Base-by-base conservation (phyloP, 2,797 vertebrate genomes). In the Allochrocebus solatus region DNA sequence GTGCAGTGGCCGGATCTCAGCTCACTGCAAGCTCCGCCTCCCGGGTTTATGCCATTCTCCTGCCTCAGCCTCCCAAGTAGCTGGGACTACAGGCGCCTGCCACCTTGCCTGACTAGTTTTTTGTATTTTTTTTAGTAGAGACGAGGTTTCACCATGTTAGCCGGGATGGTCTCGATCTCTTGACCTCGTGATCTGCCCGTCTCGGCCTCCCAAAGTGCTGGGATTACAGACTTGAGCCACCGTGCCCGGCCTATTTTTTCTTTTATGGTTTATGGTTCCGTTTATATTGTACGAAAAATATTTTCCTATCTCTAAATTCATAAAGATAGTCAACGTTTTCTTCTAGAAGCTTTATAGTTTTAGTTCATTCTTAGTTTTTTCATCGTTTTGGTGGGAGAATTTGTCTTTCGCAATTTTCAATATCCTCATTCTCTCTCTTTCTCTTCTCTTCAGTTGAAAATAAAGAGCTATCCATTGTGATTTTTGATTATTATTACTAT, bases 1-100 rank as follows among this genome's bases (percentile, higher is more conserved):
- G 48, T 48, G 14, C 14, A 16, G 48, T 48, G 48, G 14, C 48
- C 1, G 0, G 1, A 48, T 16, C 14, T 48, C 48, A 16, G 48
- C 48, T 48, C 48, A 48, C 48, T 48, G 48, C 48, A 48, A 48
- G 48, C 14, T 48, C 48, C 48, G 4, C 48, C 48, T 48, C 1
- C 48, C 0, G 4, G 4, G 48, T 48, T 48, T 0, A 1, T 4
- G 1, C 48, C 48, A 48, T 16, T 48, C 48, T 48, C 14, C 48
- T 16, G 48, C 14, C 14, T 48, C 48, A 48, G 48, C 14, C 48
- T 48, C 48, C 48, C 13, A 0, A 16, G 48, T 48, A 16, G 48
- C 14, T 48, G 14, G 48, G 14, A 48, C 48, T 48, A 16, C 14
- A 48, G 48, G 14, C 1, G 14, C 48, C 48, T 0, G 0, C 48